These are phyloP conservation scores for Ifrita kowaldi DNA, from an alignment of 2,113 vertebrate species.

Conservation along the genomic window DNA sequence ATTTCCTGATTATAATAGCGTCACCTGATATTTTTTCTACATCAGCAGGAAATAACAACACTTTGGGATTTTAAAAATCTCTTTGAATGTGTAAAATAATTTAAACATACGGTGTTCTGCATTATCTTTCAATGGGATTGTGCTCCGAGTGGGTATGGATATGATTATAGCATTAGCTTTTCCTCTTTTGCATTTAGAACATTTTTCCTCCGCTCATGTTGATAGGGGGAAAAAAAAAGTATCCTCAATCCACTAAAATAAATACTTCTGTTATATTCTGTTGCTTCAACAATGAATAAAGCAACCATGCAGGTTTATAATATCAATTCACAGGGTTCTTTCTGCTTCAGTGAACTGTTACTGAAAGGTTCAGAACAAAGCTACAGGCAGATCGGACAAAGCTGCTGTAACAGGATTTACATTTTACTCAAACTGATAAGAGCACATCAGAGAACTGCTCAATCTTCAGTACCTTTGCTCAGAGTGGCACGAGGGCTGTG, in stretches of 20 bases:
- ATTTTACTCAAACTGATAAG: constrained; percentile 76
- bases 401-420: constrained; percentile 76
- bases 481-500: constrained; percentile 8
- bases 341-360: constrained; percentile 80
- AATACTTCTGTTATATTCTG: constrained; percentile 71
- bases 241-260: constrained; percentile 65
- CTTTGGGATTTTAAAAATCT: constrained; percentile 11
- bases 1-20: constrained; percentile 41
- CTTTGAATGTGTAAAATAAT: constrained; percentile 37
- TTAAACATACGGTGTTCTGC: constrained; percentile 34
- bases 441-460: constrained; percentile 69
- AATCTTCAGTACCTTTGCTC: constrained; percentile 58
- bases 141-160: background rate
- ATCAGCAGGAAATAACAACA: constrained; percentile 17
- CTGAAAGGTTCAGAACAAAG: constrained; percentile 81
- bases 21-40: background rate
- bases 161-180: constrained; percentile 31
- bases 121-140: constrained; percentile 20
- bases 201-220: background rate
- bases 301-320: constrained; percentile 73
- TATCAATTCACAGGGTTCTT: constrained; percentile 78
- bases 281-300: constrained; percentile 73
- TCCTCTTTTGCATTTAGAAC: constrained; percentile 43
- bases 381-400: constrained; percentile 77
- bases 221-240: background rate